Conservation (phyloP, 2,888 invertebrate species). For the Drosophila eohydei region DNA sequence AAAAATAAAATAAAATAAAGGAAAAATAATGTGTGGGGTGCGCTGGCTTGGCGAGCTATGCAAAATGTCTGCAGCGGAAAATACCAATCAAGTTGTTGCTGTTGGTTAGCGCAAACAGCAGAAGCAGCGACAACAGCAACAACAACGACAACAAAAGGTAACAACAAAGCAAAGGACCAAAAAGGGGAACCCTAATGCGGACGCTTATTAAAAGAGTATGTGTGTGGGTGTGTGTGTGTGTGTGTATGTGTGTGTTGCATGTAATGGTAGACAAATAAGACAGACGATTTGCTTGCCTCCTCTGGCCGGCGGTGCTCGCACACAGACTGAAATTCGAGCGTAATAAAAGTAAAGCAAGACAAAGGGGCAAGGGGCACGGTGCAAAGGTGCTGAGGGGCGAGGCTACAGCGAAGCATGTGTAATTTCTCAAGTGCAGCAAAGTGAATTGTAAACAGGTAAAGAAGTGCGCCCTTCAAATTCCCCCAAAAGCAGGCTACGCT, state of each 20-base stretch:
- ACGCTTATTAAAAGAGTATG: slow-evolving; percentile 71
- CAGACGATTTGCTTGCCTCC: slow-evolving; percentile 77
- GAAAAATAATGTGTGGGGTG: slow-evolving; percentile 60
- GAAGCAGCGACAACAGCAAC: slow-evolving; percentile 8
- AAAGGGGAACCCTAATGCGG: slow-evolving; percentile 53
- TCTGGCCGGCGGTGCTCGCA: slow-evolving; percentile 25
- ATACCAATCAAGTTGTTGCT: slow-evolving; percentile 68
- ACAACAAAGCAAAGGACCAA: slow-evolving; percentile 44
- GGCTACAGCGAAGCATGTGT: slow-evolving; percentile 59
- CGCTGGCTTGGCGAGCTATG: slow-evolving; percentile 45
- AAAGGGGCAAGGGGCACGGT: background rate
- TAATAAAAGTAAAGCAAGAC: slow-evolving; percentile 44
- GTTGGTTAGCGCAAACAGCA: slow-evolving; percentile 63
- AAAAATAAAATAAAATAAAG: slow-evolving; percentile 53
- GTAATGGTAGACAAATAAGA: slow-evolving; percentile 78
- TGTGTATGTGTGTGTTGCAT: slow-evolving; percentile 20
- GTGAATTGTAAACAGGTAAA: slow-evolving; percentile 72
- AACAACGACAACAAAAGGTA: slow-evolving; percentile 18
- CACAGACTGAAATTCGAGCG: slow-evolving; percentile 67
- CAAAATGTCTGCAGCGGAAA: slow-evolving; percentile 79
- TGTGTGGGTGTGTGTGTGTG: slow-evolving; percentile 4
- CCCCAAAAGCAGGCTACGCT: slow-evolving; percentile 3
- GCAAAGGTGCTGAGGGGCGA: background rate
- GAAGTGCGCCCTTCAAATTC: slow-evolving; percentile 10
- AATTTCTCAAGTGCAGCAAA: slow-evolving; percentile 77